Percentiles rank a stretch among this genome's conserved stretches.
These are phyloP conservation scores for Dolichotis patagonum DNA, from an alignment of 2,113 vertebrate species.

Conservation along the genomic window DNA sequence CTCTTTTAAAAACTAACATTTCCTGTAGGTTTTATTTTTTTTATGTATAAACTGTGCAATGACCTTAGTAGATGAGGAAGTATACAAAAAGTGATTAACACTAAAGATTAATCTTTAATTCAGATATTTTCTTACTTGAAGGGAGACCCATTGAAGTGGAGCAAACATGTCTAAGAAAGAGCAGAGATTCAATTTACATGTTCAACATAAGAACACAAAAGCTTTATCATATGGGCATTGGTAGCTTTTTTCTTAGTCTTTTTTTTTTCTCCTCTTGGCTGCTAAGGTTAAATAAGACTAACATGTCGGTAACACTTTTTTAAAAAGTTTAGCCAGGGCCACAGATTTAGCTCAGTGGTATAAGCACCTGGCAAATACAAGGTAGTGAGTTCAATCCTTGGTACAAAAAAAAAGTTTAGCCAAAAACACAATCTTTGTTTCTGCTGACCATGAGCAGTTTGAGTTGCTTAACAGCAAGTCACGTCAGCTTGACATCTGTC, in stretches of 20 bases:
- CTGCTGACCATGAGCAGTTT: neutral
- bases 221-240: neutral
- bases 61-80: conserved; percentile 24
- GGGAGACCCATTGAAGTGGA: conserved; percentile 38
- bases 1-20: neutral
- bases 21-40: neutral
- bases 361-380: no score
- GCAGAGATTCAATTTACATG: neutral
- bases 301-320: conserved; percentile 46
- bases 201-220: neutral
- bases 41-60: neutral
- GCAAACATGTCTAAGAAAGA: neutral
- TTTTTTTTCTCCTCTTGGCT: conserved; percentile 54
- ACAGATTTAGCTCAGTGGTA: no score
- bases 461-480: conserved; percentile 65
- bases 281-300: conserved; percentile 29
- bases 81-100: neutral
- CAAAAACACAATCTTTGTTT: conserved; percentile 60
- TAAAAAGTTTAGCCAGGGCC: conserved; percentile 42
- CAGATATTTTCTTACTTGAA: neutral
- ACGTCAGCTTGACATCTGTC: conserved; percentile 43
- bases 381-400: no score
- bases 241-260: neutral
- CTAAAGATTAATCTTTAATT: neutral
- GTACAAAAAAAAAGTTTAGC: neutral